Conservation (phyloP, 2,113 vertebrate genomes). For the Embiotoca jacksoni region DNA sequence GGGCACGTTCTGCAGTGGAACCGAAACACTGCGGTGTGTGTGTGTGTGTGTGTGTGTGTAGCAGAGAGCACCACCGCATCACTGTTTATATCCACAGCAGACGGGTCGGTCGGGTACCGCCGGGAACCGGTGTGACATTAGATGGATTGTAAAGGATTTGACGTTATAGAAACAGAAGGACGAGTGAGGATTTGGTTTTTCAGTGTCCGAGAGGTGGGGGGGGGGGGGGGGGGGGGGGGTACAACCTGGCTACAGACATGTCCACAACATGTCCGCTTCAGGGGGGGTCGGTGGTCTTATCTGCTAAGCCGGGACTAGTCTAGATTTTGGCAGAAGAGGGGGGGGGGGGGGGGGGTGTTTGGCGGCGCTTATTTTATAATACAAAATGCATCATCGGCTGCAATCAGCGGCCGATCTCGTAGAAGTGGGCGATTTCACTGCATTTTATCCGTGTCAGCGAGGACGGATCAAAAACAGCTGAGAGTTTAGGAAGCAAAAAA, state of each 20-base stretch:
- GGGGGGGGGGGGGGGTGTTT: too few relatives aligned
- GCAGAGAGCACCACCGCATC: slow-evolving; percentile 21
- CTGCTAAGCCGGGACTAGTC: slow-evolving; percentile 30
- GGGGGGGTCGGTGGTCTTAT: slow-evolving; percentile 37
- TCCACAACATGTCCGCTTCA: slow-evolving; percentile 7
- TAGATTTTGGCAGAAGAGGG: slow-evolving; percentile 22
- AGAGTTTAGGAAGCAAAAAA: not conserved
- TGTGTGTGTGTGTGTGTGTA: slow-evolving; percentile 17
- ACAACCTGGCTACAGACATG: too few relatives aligned
- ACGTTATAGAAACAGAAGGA: slow-evolving; percentile 24
- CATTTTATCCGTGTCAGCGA: too few relatives aligned
- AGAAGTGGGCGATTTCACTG: not conserved
- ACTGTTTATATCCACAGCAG: slow-evolving; percentile 1
- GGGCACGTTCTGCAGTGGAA: slow-evolving; percentile 68
- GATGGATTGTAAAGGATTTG: slow-evolving; percentile 26
- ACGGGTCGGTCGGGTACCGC: not conserved
- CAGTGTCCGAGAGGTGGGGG: not conserved
- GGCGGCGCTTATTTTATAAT: too few relatives aligned
- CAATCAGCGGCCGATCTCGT: not conserved
- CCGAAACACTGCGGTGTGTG: slow-evolving; percentile 48
- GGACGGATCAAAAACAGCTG: too few relatives aligned
- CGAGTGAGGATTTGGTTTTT: slow-evolving; percentile 9
- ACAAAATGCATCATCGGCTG: slow-evolving; percentile 7
- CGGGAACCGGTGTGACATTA: not conserved
- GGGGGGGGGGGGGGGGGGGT: too few relatives aligned